Base-by-base conservation (phyloP, 2,888 invertebrate species). In the Argyresthia albistria region DNA sequence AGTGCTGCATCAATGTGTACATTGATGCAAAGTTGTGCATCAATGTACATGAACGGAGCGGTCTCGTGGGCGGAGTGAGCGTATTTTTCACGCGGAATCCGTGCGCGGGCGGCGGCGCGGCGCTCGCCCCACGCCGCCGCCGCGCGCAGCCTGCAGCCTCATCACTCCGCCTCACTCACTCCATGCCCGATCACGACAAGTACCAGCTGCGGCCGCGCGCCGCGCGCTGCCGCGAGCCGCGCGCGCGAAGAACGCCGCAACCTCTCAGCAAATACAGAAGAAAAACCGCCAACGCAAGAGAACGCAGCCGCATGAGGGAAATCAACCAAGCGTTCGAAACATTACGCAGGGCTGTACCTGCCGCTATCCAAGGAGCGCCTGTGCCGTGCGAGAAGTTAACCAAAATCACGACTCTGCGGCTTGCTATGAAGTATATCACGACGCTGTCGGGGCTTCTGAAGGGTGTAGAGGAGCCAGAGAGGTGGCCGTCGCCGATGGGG, bases 241-340 rank as follows among this genome's bases (percentile, higher is more conserved):
- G 84, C 64, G 78, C 89, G 57, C 91, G 92, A 67, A 88, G 91
- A 61, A 88, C 92, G 69, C 90, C 93, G 35, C 92, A 93, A 53
- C 93, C 93, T 11, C 89, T 97, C 61, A 95, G 95, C 86, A 97
- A 96, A 77, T 97, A 97, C 81, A 88, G 96, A 35, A 89, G 97
- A 63, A 95, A 95, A 88, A 96, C 96, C 0, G 97, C 97, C 11
- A 97, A 97, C 81, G 95, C 96, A 0, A 81, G 97, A 36, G 97
- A 97, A 68, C 79, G 97, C 37, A 93, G 92, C 59, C 90, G 97
- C 53, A 97, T 97, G 96, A 89, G 94, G 50, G 96, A 96, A 73
- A 96, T 97, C 62, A 97, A 97, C 80, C 90, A 91, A 56, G 97
- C 96, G 0, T 97, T 97, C 76, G 96, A 96, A 70, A 90, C 92